phyloP scores from a whole-genome alignment of 2,113 vertebrate species.

The Tyto alba region DNA sequence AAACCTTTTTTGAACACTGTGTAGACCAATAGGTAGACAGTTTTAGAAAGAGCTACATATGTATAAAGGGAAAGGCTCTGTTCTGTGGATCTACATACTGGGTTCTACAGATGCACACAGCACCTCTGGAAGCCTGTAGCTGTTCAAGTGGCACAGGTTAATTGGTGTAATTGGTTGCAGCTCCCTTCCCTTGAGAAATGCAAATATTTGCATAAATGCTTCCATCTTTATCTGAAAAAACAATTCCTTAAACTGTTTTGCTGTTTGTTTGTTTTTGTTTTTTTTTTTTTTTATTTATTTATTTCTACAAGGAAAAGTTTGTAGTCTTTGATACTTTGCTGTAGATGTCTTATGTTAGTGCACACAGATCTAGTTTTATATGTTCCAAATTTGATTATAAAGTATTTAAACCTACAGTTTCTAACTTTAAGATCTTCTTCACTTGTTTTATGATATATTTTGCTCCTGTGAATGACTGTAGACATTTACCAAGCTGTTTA shows the following conservation, averaged over 20 bases:
- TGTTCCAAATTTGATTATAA: neutral
- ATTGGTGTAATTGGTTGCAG: neutral
- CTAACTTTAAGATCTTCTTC: neutral
- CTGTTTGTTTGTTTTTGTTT: rapidly evolving
- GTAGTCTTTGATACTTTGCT: neutral
- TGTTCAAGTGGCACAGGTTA: neutral
- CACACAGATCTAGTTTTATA: neutral
- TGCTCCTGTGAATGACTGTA: neutral
- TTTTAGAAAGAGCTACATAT: neutral
- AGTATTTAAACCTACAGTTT: neutral
- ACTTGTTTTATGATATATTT: neutral
- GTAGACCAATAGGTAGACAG: neutral
- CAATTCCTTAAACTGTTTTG: neutral
- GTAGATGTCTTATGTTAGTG: neutral
- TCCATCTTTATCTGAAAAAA: neutral
- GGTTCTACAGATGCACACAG: neutral
- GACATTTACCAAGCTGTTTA: neutral
- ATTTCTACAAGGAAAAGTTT: neutral
- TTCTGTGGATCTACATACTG: neutral
- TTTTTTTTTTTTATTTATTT: too few species aligned
- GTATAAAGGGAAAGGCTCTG: rapidly evolving
- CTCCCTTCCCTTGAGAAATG: neutral
- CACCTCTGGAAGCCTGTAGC: neutral
- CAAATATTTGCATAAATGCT: neutral
- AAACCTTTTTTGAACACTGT: neutral